Base-by-base conservation (phyloP, 2,888 invertebrate species). In the Erebia palarica region DNA sequence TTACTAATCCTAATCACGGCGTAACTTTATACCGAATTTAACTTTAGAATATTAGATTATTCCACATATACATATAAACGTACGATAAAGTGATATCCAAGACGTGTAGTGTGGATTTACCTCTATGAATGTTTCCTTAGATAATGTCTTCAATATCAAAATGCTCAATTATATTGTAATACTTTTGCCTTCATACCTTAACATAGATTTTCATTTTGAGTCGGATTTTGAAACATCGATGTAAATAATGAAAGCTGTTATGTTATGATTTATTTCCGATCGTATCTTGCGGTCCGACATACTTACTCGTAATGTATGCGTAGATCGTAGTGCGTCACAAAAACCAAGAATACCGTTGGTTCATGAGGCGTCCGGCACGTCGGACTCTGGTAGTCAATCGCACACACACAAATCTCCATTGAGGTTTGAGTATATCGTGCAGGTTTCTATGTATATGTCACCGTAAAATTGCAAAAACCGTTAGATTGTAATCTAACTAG, bases 341-440 rank as follows among this genome's bases (percentile, higher is more conserved):
- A 69, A 66, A 69, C 53, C 66, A 65, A 73, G 70, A 80, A 82
- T 86, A 83, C 84, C 82, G 85, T 85, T 86, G 82, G 83, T 82
- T 84, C 78, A 84, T 81, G 79, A 78, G 74, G 79, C 75, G 75
- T 78, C 68, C 79, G 76, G 78, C 36, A 58, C 63, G 55, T 27
- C n/a, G 27, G 70, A 36, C 59, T 7, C 63, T 74, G 65, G 73
- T 70, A 74, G 80, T 78, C 78, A 76, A 71, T 79, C 78, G 74
- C 79, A 81, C 79, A 80, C 78, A 57, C 21, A 49, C 49, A 64
- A 14, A 55, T 67, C 55, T 61, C 47, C 66, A 70, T 67, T 70
- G 68, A 73, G 51, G 49, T 44, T 49, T 66, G 68, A 51, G 60
- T 59, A 57, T 58, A 65, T 53, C 49, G 63, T 69, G 67, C 65